Percentiles rank a stretch among this genome's conserved stretches.
These are phyloP conservation scores for Scomber colias DNA, from an alignment of 2,113 vertebrate species.

Conservation along the genomic window DNA sequence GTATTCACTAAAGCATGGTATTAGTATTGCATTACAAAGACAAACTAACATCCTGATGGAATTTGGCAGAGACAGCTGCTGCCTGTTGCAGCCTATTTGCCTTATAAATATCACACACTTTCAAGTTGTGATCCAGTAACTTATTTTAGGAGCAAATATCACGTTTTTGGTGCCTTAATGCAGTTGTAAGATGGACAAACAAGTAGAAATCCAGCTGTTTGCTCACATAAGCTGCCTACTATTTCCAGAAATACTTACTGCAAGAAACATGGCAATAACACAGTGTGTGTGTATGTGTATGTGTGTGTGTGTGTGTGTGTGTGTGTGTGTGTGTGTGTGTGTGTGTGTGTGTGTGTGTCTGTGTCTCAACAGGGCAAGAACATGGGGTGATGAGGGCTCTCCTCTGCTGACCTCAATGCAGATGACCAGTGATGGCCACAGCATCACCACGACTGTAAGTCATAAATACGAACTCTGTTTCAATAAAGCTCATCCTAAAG, in stretches of 20 bases:
- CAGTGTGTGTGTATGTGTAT: constrained; percentile 42
- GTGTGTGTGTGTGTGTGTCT: constrained; percentile 44
- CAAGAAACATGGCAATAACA: constrained; percentile 1
- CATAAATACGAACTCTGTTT: background rate
- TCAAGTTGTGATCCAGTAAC: constrained; percentile 52
- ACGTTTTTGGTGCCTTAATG: constrained; percentile 44
- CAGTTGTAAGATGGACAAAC: constrained; percentile 34
- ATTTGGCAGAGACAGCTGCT: constrained; percentile 57
- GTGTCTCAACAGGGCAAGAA: constrained; percentile 66
- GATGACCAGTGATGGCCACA: constrained; percentile 88
- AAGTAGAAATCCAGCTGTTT: constrained; percentile 34
- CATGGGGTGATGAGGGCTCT: constrained; percentile 80
- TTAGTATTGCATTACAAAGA: constrained; percentile 59
- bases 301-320: constrained; percentile 39
- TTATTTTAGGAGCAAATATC: constrained; percentile 44
- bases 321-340: constrained; percentile 45
- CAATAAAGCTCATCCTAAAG: background rate
- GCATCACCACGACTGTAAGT: constrained; percentile 78
- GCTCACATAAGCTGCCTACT: constrained; percentile 14
- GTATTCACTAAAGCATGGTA: constrained; percentile 13
- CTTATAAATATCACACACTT: constrained; percentile 51
- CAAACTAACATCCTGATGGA: constrained; percentile 56
- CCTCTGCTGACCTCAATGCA: constrained; percentile 78
- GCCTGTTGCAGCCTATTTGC: constrained; percentile 44
- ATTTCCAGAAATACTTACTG: constrained; percentile 44